These are phyloP conservation scores for Ptycholaimellus sp. DNA, from an alignment of 2,888 invertebrate species.

Conservation along the genomic window DNA sequence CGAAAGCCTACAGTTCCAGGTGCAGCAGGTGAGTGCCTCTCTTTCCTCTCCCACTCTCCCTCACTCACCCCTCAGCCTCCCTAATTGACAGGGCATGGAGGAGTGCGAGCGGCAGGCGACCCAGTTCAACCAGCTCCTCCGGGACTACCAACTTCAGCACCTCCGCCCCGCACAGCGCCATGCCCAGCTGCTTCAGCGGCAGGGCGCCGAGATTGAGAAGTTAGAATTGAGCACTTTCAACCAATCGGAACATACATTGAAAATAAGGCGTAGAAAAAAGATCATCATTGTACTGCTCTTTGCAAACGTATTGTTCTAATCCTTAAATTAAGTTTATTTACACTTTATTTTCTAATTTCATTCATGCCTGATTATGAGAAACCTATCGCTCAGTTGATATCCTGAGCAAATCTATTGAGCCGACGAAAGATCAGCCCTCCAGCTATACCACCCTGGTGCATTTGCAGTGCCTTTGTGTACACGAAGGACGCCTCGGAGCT, in stretches of 20 bases:
- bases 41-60: too few species aligned
- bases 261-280: background rate
- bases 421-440: too few species aligned
- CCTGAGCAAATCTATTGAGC: too few species aligned
- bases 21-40: too few species aligned
- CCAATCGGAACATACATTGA: background rate
- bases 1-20: constrained; percentile 4
- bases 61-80: too few species aligned
- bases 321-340: too few species aligned
- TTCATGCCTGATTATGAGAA: too few species aligned
- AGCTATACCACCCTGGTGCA: constrained; percentile 2
- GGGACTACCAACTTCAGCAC: constrained; percentile 14
- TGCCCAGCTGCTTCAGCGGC: constrained; percentile 20
- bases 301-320: too few species aligned
- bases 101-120: constrained; percentile 3
- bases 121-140: constrained; percentile 12
- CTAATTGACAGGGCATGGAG: too few species aligned
- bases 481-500: constrained; percentile 20
- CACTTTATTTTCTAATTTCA: too few species aligned
- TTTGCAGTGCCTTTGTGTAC: constrained; percentile 8
- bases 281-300: background rate
- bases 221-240: background rate
- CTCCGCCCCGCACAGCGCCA: constrained; percentile 21
- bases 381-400: background rate
- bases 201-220: constrained; percentile 13